Evolutionary conservation across 1,140 invertebrate genomes (phyloP).

Genomic region (Nephila pilipes): DNA sequence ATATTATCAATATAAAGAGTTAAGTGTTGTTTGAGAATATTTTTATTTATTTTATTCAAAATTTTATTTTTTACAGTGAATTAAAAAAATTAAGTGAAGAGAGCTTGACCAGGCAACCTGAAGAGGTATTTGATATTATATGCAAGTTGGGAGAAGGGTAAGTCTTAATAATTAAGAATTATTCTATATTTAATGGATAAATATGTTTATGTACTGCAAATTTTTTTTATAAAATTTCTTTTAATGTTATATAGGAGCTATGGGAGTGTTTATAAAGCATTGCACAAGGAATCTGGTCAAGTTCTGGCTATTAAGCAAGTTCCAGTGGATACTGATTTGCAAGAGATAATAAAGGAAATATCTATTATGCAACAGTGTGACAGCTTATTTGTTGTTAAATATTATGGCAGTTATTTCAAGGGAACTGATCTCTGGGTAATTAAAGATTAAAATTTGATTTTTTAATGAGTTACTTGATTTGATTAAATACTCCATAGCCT

Average conservation of each 20-base stretch:
- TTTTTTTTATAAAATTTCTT: too few relatives aligned
- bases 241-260: conserved; percentile 83
- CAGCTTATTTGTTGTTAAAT: conserved; percentile 98
- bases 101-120: conserved; percentile 95
- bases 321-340: conserved; percentile 98
- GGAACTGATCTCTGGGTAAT: conserved; percentile 87
- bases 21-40: too few relatives aligned
- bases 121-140: conserved; percentile 99
- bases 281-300: conserved; percentile 98
- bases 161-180: conserved; percentile 66
- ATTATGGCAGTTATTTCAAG: conserved; percentile 99
- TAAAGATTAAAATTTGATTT: too few relatives aligned
- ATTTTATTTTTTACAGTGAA: conserved; percentile 85
- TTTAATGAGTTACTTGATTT: too few relatives aligned
- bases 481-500: too few relatives aligned
- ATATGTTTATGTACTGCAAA: too few relatives aligned
- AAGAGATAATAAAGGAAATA: conserved; percentile 99
- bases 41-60: too few relatives aligned
- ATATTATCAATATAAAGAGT: too few relatives aligned
- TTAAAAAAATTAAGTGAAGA: conserved; percentile 97
- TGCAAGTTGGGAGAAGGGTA: conserved; percentile 98
- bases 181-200: too few relatives aligned
- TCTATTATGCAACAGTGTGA: conserved; percentile 99
- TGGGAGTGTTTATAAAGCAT: conserved; percentile 94
- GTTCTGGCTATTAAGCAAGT: conserved; percentile 99